Evolutionary conservation across 2,113 vertebrate species (phyloP), one percentile per base, ranked within the genome.

Genomic region (Tychaedon coryphoeus): DNA sequence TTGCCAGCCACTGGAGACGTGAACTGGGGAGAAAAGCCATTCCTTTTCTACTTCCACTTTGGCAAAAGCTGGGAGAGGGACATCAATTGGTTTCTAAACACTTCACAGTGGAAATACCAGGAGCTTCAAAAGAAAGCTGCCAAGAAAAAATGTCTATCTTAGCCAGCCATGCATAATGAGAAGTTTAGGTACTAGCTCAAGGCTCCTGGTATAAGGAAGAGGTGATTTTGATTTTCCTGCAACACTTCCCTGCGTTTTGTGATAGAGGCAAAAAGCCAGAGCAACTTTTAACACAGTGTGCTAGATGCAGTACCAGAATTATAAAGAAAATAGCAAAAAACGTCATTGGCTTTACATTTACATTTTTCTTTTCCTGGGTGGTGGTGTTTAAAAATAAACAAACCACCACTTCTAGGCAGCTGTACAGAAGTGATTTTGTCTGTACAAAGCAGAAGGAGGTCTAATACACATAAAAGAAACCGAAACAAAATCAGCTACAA

Each of bases 1-100:
- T 57, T 1, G 0, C 20, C 65, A 67, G 31, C 58, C 24, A 3
- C 14, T 22, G 42, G 19, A n/a, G 42, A 36, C 9, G 0, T 16
- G 25, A 34, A 0, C 1, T 60, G 24, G 54, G 0, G 0, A 9
- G 45, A 60, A 86, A 67, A 43, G 31, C 23, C 4, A 3, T 13
- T 74, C 4, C 36, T 69, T 86, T 50, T 10, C 29, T 53, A 25
- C 25, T 72, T 17, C 26, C 14, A 34, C 26, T 69, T 62, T 14
- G 28, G 22, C 4, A 9, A 73, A 69, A 84, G 8, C 11, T 19
- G 29, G 47, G 28, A 50, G 28, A 47, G 36, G 34, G n/a, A 20
- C 7, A 3, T 50, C 75, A 22, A 22, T 38, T 56, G 43, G 22
- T 60, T 90, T 56, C 45, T 56, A 38, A 92, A 33, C 2, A 1